Percentiles rank a stretch among this genome's conserved stretches.
Conservation (phyloP, 2,888 invertebrate species). For the Abrostola triplasia region DNA sequence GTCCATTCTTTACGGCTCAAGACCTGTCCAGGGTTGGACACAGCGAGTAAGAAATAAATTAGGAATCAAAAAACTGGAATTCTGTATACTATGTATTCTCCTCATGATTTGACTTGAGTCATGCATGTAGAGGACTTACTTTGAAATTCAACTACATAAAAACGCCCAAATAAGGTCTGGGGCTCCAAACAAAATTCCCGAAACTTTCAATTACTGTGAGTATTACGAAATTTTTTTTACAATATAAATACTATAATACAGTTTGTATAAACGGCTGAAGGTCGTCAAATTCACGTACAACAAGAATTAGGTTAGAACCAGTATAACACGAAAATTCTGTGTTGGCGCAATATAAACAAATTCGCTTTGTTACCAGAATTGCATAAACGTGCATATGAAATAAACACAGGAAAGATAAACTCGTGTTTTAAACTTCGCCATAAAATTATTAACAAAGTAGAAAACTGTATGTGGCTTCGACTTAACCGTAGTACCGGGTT, state of each 20-base stretch:
- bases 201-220: no score
- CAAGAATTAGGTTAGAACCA: slow-evolving; percentile 47
- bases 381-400: slow-evolving; percentile 58
- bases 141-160: no score
- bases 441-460: slow-evolving; percentile 74
- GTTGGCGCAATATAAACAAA: slow-evolving; percentile 49
- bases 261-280: slow-evolving; percentile 37
- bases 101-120: no score
- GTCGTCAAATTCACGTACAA: slow-evolving; percentile 42
- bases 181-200: no score
- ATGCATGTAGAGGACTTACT: no score
- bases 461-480: slow-evolving; percentile 75
- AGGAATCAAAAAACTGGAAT: not conserved
- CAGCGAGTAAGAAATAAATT: not conserved
- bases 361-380: slow-evolving; percentile 48
- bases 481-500: slow-evolving; percentile 78
- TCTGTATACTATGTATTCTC: not conserved
- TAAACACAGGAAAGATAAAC: slow-evolving; percentile 58
- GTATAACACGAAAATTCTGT: slow-evolving; percentile 44
- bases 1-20: not conserved
- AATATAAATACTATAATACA: slow-evolving; percentile 30
- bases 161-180: no score
- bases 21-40: not conserved
- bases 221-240: not conserved
- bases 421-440: slow-evolving; percentile 61